Conservation (phyloP, 2,113 vertebrate genomes). For the Circaetus cinerascens region DNA sequence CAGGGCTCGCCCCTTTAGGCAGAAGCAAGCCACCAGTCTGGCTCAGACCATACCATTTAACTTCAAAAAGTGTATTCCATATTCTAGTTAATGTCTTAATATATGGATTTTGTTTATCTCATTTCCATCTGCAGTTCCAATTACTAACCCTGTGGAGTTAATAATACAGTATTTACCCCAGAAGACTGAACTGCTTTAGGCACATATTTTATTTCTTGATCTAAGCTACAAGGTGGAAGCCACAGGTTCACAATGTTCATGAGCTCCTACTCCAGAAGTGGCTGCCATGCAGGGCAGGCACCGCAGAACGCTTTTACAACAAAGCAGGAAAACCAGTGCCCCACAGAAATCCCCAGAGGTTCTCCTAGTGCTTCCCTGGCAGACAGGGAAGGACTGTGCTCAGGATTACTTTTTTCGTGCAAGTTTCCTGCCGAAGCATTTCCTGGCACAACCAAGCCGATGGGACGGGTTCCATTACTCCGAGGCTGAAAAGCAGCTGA, state of each 20-base stretch:
- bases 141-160: not conserved
- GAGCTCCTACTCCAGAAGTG: not conserved
- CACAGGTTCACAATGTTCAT: fast-evolving
- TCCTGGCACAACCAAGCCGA: not conserved
- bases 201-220: not conserved
- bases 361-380: not conserved
- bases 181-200: not conserved
- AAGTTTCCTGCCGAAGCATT: not conserved
- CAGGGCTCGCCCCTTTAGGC: fast-evolving
- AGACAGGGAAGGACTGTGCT: not conserved
- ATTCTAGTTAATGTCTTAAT: not conserved
- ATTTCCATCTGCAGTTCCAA: not conserved
- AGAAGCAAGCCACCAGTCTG: not conserved
- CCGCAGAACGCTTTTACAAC: not conserved
- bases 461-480: not conserved
- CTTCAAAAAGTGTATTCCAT: not conserved
- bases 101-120: not conserved
- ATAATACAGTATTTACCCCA: not conserved
- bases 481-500: fast-evolving
- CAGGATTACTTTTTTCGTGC: not conserved
- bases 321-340: not conserved
- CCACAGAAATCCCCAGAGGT: not conserved
- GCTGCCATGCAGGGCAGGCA: not conserved
- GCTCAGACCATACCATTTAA: not conserved
- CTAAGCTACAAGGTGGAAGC: not conserved